phyloP scores from a whole-genome alignment of 2,888 invertebrate genomes.

The Hirtodrosophila histrioides region DNA sequence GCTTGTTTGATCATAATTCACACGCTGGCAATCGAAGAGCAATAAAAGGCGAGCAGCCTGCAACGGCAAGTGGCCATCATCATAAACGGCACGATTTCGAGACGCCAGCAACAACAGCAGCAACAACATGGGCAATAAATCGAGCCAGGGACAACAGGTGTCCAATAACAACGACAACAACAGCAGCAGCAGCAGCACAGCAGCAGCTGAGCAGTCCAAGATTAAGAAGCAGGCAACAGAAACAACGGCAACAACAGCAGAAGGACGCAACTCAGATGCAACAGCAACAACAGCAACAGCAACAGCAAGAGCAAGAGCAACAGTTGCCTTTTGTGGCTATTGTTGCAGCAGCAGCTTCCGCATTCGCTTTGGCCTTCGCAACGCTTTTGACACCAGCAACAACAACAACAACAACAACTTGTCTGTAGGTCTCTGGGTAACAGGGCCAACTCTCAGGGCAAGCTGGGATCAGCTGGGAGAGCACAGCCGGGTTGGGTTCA shows the following conservation, averaged over 20 bases:
- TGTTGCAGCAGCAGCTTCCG: slow-evolving; percentile 50
- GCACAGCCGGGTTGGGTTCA: no score
- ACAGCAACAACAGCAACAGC: slow-evolving; percentile 17
- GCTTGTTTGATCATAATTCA: slow-evolving; percentile 66
- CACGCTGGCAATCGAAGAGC: slow-evolving; percentile 54
- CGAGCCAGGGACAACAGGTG: slow-evolving; percentile 67
- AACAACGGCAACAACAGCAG: slow-evolving; percentile 3
- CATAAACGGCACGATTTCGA: slow-evolving; percentile 50
- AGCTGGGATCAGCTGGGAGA: no score
- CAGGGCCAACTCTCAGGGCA: slow-evolving; percentile 5
- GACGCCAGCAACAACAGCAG: slow-evolving; percentile 23
- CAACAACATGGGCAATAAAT: slow-evolving; percentile 57
- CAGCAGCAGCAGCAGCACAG: slow-evolving; percentile 13
- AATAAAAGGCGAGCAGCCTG: slow-evolving; percentile 51
- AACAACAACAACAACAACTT: slow-evolving; percentile 14
- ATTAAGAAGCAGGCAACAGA: slow-evolving; percentile 1
- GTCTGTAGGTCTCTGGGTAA: slow-evolving; percentile 57
- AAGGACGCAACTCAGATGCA: slow-evolving; percentile 10
- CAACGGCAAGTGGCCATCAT: slow-evolving; percentile 35
- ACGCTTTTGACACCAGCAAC: slow-evolving; percentile 46
- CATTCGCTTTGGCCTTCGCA: slow-evolving; percentile 53
- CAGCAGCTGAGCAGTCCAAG: slow-evolving; percentile 47
- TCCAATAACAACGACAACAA: slow-evolving; percentile 36
- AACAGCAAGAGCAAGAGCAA: slow-evolving; percentile 22
- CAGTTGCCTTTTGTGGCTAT: slow-evolving; percentile 47